Base-by-base conservation (phyloP, 2,797 vertebrate genomes). In the Xyrichtys novacula region DNA sequence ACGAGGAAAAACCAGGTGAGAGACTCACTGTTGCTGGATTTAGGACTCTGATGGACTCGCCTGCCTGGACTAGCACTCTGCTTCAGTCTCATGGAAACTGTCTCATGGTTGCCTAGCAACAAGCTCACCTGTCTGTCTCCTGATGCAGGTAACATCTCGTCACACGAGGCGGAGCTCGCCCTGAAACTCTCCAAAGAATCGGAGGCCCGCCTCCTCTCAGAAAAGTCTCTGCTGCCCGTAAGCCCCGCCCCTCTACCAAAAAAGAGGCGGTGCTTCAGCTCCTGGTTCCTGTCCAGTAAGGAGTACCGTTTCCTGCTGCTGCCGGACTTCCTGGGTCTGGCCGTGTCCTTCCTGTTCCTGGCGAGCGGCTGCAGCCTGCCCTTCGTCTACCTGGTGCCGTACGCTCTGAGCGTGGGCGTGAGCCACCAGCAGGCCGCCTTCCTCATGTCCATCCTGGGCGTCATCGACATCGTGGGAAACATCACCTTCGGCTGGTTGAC, bases 401-500 rank as follows among this genome's bases (percentile, higher is more conserved):
- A 97, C 10, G 96, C 97, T 0, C 88, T 97, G 84, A 96, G 92
- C 2, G 83, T 88, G 0, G 95, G 95, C 14, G 89, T 98, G 65
- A 92, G 89, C 67, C 94, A 95, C 73, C 96, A 96, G 69, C 92
- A 96, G 72, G 96, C 97, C 1, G 96, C 97, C 59, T 96, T 99
- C 78, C 95, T 99, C 53, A 96, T 99, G 96, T 97, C 97, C 69
- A 95, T 97, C 48, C 91, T 98, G 15, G 97, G 97, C 1, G 93
- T 97, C 78, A 76, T 96, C 28, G 94, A 95, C 88, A 99, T 99
- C 8, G 58, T 97, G 39, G 97, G 97, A n/a, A 99, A 98, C 84
- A 83, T 98, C 88, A 96, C 96, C 15, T 98, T 98, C 31, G 97
- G 97, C 72, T 99, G 97, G 97, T 91, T 99, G 71, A 97, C 95